Percentiles rank a stretch among this genome's conserved stretches.
Evolutionary conservation across 2,888 invertebrate genomes (phyloP).

Genomic region (Macrosoma leucophasiata): DNA sequence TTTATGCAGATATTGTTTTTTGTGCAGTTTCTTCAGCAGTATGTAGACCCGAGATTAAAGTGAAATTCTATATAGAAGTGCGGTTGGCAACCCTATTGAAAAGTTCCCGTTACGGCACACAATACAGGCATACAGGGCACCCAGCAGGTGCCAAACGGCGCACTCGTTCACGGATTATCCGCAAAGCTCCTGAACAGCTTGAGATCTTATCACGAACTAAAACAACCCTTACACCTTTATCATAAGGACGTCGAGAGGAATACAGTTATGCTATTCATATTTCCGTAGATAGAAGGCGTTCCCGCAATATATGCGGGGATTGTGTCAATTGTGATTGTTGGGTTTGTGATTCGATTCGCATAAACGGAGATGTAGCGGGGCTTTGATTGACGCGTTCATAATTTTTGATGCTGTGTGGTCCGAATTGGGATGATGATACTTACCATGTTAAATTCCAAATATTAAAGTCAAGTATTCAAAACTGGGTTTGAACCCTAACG

Average conservation of each 20-base stretch:
- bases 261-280: conserved; percentile 12
- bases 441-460: not conserved
- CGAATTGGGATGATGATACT: not conserved
- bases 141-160: conserved; percentile 29
- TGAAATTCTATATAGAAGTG: too few relatives aligned
- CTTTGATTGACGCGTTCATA: conserved; percentile 36
- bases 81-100: too few relatives aligned
- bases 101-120: conserved; percentile 18
- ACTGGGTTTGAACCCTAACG: too few relatives aligned
- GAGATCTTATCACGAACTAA: conserved; percentile 1
- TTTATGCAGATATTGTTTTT: too few relatives aligned
- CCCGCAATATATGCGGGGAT: conserved; percentile 31
- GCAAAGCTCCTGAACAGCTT: conserved; percentile 15
- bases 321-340: conserved; percentile 50
- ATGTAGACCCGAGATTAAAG: too few relatives aligned
- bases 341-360: conserved; percentile 44
- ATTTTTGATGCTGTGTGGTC: conserved; percentile 29
- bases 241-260: conserved; percentile 1
- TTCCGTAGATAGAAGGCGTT: conserved; percentile 34
- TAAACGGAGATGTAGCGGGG: conserved; percentile 24
- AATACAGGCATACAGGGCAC: not conserved
- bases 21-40: too few relatives aligned
- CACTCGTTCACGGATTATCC: conserved; percentile 28
- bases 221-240: conserved; percentile 2
- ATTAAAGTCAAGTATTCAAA: too few relatives aligned